These are phyloP conservation scores for Chloroceryle inda DNA, from an alignment of 2,797 vertebrate genomes.

Conservation along the genomic window DNA sequence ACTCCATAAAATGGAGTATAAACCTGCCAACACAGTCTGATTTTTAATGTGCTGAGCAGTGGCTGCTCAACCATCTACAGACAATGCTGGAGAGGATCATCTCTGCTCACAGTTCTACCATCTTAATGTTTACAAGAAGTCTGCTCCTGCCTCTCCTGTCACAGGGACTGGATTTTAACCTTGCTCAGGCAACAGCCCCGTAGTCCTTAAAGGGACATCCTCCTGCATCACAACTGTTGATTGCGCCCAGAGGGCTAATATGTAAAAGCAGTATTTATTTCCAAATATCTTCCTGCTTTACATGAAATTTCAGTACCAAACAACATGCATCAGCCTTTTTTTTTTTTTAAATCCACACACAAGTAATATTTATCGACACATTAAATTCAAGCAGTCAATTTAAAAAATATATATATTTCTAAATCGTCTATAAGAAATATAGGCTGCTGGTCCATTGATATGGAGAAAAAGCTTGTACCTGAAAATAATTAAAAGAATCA, in stretches of 20 bases:
- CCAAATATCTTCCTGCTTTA: slow-evolving; percentile 37
- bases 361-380: not conserved
- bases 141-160: not conserved
- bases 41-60: not conserved
- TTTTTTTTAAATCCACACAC: not conserved
- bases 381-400: not conserved
- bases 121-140: not conserved
- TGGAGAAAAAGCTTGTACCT: slow-evolving; percentile 3
- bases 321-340: not conserved
- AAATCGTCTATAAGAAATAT: not conserved
- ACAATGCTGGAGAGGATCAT: not conserved
- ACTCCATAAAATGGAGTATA: not conserved
- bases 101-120: not conserved
- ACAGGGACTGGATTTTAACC: not conserved
- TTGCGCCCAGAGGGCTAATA: slow-evolving; percentile 14
- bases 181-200: not conserved
- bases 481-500: slow-evolving; percentile 4
- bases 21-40: not conserved
- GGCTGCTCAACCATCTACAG: not conserved
- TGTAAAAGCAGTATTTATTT: slow-evolving; percentile 37
- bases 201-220: not conserved
- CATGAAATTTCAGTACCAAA: slow-evolving; percentile 6
- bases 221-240: not conserved
- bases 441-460: slow-evolving; percentile 6
- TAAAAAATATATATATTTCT: slow-evolving; percentile 11